Evolutionary conservation across 2,888 invertebrate species (phyloP), one percentile per base, ranked within the genome.

Genomic region (Tetragonula carbonaria): DNA sequence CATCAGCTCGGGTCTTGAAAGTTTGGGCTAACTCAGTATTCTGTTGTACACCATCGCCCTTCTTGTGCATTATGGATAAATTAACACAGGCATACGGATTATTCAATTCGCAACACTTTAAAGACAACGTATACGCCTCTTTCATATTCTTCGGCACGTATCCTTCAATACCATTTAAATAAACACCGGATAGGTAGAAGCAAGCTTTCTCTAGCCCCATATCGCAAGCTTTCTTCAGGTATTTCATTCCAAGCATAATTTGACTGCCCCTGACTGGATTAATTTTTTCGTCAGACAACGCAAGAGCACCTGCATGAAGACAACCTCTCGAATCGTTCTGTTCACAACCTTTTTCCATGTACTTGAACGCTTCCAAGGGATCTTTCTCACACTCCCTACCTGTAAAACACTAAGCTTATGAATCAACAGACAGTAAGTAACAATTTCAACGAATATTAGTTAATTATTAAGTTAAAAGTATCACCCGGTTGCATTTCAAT

Each of bases 11-110:
- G 86, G 96, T 95, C 93, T 97, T 97, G 93, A 96, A 98, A 86
- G 96, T 96, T 80, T 97, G 96, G 0, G 98, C 97, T 92, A 97
- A 95, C 78, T 96, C 96, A 72, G 95, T 92, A 94, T 97, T 96
- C 93, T 97, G 96, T 75, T 96, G 96, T 0, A 97, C 97, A 2
- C 98, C 98, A 86, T 98, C 98, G 21, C 98, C 98, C 93, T 96
- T 96, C 55, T 96, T 96, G 93, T 98, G 97, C 97, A 98, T 98
- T 94, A 97, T 96, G 92, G 98, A 97, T 0, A 99, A 95, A 95
- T 99, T 99, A 0, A 97, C 97, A 95, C 99, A 99, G 0, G 98
- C 97, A 92, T 97, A 97, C 93, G 98, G 96, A 92, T 98, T 97
- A 0, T 97, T 97, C 0, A 97, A 95, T 85, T 98, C 97, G 94